Evolutionary conservation across 2,113 vertebrate genomes (phyloP).

Genomic region (Chionodraco myersi): DNA sequence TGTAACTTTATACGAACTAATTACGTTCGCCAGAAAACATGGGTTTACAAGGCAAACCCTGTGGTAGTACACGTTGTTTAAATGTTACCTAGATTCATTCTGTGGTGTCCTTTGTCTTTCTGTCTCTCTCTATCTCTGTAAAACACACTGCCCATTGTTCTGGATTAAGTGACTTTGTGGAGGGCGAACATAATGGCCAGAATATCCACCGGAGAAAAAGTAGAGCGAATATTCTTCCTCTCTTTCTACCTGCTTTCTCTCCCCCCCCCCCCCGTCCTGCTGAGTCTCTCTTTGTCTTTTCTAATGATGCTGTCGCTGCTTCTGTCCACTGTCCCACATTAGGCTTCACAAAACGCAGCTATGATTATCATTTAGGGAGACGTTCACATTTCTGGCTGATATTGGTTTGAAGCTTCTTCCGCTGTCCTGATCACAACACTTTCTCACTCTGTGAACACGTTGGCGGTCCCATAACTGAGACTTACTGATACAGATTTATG

Average conservation of each 20-base stretch:
- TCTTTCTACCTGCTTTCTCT: background rate
- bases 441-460: too few species aligned
- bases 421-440: background rate
- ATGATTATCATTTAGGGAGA: background rate
- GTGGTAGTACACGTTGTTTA: background rate
- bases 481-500: background rate
- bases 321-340: too few species aligned
- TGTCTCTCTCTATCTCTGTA: background rate
- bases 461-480: background rate
- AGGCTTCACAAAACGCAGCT: too few species aligned
- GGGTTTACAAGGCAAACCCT: background rate
- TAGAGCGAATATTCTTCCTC: background rate
- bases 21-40: slow-evolving; percentile 9
- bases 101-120: background rate
- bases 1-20: background rate
- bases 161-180: slow-evolving; percentile 19
- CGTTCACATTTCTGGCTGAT: background rate
- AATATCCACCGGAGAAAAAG: slow-evolving; percentile 1
- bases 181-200: slow-evolving; percentile 2
- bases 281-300: background rate
- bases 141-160: background rate
- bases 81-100: background rate
- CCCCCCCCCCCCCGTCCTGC: too few species aligned
- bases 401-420: background rate
- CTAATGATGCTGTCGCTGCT: too few species aligned